These are phyloP conservation scores for Drosophila ironensis DNA, from an alignment of 1,140 invertebrate species.

Conservation along the genomic window DNA sequence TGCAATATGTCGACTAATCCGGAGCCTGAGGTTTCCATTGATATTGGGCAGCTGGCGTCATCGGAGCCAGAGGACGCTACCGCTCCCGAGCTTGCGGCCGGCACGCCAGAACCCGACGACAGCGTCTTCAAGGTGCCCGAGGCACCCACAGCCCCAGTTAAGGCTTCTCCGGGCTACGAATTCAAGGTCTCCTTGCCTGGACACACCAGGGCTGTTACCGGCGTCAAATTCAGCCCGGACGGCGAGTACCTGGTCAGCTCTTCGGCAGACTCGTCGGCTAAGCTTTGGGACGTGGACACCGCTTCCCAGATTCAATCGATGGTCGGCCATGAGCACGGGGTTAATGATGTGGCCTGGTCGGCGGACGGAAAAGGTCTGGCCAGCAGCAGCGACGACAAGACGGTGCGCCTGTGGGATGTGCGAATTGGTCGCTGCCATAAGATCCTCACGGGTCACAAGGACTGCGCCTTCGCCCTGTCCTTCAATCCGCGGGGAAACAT, in stretches of 20 bases:
- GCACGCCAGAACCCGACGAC: no score
- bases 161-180: constrained; percentile 29
- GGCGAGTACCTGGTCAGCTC: constrained; percentile 38
- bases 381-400: constrained; percentile 54
- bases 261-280: constrained; percentile 40
- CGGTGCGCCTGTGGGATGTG: constrained; percentile 36
- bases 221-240: constrained; percentile 30
- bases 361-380: constrained; percentile 2
- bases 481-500: constrained; percentile 50
- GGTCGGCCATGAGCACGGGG: constrained; percentile 30
- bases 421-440: constrained; percentile 2
- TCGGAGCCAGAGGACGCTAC: no score
- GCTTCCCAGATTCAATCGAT: constrained; percentile 4
- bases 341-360: constrained; percentile 59
- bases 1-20: no score
- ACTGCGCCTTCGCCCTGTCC: constrained; percentile 46
- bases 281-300: constrained; percentile 41
- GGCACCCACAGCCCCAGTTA: neutral
- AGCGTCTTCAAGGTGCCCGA: constrained; percentile 32
- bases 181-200: constrained; percentile 22
- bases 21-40: no score
- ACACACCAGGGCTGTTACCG: constrained; percentile 14
- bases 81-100: no score
- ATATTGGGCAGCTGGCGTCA: no score
- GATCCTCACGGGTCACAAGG: constrained; percentile 12